These are phyloP conservation scores for Cheirogaleus major DNA, from an alignment of 2,797 vertebrate species.

Conservation along the genomic window DNA sequence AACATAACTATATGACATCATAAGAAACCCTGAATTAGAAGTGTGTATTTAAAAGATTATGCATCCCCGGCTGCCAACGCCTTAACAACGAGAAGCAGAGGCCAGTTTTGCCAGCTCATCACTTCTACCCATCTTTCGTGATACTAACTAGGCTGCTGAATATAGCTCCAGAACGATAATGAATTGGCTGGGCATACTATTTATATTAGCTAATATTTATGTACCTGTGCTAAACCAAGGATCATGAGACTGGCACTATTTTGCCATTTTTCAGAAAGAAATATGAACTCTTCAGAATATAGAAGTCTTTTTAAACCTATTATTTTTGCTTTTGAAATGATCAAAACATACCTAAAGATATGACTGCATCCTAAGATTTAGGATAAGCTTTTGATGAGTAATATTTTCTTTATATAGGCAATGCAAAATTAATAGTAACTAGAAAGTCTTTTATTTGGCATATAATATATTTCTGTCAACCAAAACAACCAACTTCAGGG, in stretches of 20 bases:
- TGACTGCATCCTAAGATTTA: background rate
- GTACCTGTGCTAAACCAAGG: background rate
- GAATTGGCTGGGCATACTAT: background rate
- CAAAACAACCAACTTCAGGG: background rate
- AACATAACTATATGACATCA: background rate
- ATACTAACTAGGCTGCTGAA: background rate
- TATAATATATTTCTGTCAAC: background rate
- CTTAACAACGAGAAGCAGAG: background rate
- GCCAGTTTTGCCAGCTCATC: background rate
- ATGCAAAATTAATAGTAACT: background rate
- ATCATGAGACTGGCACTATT: background rate
- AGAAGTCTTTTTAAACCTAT: background rate
- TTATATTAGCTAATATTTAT: background rate
- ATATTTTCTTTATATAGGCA: background rate
- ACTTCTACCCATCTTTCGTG: background rate
- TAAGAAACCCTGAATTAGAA: background rate
- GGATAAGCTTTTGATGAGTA: background rate
- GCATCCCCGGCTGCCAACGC: background rate
- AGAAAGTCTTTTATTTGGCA: background rate
- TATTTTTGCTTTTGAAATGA: slow-evolving; percentile 15
- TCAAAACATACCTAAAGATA: background rate
- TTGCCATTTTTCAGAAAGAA: background rate
- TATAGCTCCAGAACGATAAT: background rate
- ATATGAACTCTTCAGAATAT: background rate
- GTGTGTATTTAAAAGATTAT: background rate